Base-by-base conservation (phyloP, 2,113 vertebrate genomes). In the Paedocypris sp. region DNA sequence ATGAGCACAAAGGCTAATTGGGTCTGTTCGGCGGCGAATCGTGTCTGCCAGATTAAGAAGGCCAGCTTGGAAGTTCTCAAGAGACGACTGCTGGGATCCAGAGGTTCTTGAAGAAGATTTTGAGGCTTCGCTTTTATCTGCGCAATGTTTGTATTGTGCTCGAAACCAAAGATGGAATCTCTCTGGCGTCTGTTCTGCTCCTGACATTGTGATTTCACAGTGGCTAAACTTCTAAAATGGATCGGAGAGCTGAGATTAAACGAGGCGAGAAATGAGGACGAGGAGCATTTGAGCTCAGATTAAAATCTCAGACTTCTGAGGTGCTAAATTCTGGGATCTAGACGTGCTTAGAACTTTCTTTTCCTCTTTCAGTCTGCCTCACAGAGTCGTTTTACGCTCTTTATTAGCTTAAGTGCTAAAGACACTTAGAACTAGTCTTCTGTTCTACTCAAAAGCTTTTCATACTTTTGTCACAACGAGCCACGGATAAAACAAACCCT, bases 1-100 rank as follows among this genome's bases (percentile, higher is more conserved):
- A 53, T 48, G 42, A 70, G 23, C 48, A 33, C 60, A 56, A 42
- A 15, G 25, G 12, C 12, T 46, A 50, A 62, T 50, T 59, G 25
- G 20, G 31, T 48, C 58, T 48, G 20, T 46, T 43, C 32, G 35
- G 32, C 15, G 9, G 43, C 19, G 23, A 51, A 62, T 36, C 52
- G 56, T 33, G 28, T 51, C 56, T 42, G 26, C 42, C 45, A 47
- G 26, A 58, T 67, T 67, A 51, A 13, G 16, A 28, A 18, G 56
- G 51, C 5, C 29, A 26, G 45, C 28, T 46, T 6, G 11, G 20
- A 33, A 38, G 32, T 38, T 3, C n/a, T 57, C 15, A 3, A 35
- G 52, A 53, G 23, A 46, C 19, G 18, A 58, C 19, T 52, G 38
- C 38, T 54, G 48, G n/a, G 38, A 52, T 42, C 39, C 32, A 57